phyloP scores from a whole-genome alignment of 35 echinoderm and acorn worm genomes.

The Stichopus chloronotus region DNA sequence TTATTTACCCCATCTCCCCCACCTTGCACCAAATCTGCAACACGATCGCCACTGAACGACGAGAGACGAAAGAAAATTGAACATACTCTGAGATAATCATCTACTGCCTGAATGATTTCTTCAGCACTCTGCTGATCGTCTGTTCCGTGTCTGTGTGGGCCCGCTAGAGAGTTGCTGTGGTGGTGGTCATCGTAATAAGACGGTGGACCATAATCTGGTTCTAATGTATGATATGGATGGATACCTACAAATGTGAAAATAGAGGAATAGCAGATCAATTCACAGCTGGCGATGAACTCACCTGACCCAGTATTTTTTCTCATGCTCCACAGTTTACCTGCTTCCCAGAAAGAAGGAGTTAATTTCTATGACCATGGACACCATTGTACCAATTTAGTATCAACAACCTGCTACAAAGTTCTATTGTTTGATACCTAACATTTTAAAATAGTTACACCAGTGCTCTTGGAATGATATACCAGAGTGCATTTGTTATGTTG shows the following conservation, averaged over 20 bases:
- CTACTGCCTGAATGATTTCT: constrained; percentile 52
- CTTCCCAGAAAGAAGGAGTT: not conserved
- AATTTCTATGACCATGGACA: not conserved
- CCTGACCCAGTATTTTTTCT: not conserved
- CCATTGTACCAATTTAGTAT: too few species aligned
- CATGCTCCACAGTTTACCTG: not conserved
- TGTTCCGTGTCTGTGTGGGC: not conserved
- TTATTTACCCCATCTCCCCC: not conserved
- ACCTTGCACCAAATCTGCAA: not conserved
- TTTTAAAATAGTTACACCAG: too few species aligned
- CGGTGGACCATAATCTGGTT: constrained; percentile 49
- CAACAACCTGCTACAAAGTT: too few species aligned
- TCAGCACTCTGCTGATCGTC: constrained; percentile 21
- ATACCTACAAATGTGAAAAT: constrained; percentile 17
- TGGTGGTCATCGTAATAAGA: constrained; percentile 44
- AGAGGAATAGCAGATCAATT: not conserved
- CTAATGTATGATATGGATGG: constrained; percentile 56
- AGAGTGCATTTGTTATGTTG: too few species aligned
- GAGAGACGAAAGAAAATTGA: too few species aligned
- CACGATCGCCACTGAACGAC: not conserved
- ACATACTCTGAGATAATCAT: constrained; percentile 53
- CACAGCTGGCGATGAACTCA: not conserved
- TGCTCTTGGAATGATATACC: too few species aligned
- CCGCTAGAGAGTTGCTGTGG: not conserved
- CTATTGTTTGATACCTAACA: too few species aligned